These are phyloP conservation scores for Vanessa atalanta DNA, from an alignment of 1,140 invertebrate species.

Conservation along the genomic window DNA sequence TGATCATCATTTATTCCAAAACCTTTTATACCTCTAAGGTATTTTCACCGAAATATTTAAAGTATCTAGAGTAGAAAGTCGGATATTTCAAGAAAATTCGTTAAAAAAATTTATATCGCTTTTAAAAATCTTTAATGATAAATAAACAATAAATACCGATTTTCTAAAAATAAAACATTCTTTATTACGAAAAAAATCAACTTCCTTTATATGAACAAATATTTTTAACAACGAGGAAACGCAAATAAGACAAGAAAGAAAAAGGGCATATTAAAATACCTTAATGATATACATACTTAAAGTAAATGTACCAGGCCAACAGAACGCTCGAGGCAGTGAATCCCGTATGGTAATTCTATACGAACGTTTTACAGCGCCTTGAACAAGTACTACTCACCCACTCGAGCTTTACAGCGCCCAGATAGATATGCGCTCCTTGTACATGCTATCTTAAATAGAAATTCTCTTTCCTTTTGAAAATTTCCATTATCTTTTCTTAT, in stretches of 20 bases:
- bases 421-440: conserved; percentile 9
- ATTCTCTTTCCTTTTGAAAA: conserved; percentile 5
- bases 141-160: too few relatives aligned
- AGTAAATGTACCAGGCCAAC: conserved; percentile 16
- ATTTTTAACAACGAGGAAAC: neutral
- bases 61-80: too few relatives aligned
- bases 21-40: neutral
- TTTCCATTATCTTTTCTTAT: neutral
- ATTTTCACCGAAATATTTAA: too few relatives aligned
- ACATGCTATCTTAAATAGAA: neutral
- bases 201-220: neutral
- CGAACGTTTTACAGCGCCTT: conserved; percentile 20
- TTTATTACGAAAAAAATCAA: too few relatives aligned
- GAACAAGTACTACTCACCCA: conserved; percentile 1
- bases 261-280: neutral
- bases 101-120: too few relatives aligned
- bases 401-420: neutral
- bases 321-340: conserved; percentile 18
- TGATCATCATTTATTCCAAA: neutral
- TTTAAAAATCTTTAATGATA: too few relatives aligned
- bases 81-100: too few relatives aligned
- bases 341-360: conserved; percentile 24
- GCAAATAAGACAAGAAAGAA: neutral
- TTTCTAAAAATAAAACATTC: too few relatives aligned
- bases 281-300: conserved; percentile 1